Base-by-base conservation (phyloP, 1,140 invertebrate species). In the Neotoxoptera formosana region DNA sequence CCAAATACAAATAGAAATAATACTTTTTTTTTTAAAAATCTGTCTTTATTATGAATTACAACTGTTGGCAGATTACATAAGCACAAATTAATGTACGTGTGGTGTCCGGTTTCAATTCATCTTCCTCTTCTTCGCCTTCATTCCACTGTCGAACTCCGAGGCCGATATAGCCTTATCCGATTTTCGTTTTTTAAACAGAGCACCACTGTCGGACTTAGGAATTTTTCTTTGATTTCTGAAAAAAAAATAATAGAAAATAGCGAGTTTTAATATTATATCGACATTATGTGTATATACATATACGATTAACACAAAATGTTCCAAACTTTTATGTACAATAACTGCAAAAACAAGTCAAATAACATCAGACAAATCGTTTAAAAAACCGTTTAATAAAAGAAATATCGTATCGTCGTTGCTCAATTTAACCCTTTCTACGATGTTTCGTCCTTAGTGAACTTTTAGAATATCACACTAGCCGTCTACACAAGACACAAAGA, bases 101-200 rank as follows among this genome's bases (percentile, higher is more conserved):
- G 9, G 34, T 17, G 14, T 34, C 87, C 34, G 41, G 17, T 53
- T 30, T 67, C 34, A 93, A 93, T 93, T 93, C 91, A 93, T 93
- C 84, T 93, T 93, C 34, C 91, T 51, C 41, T 53, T 93, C 25
- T 93, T 93, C 30, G 81, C n/a, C 25, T 93, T 93, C 76, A 93
- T 53, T 83, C 91, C 91, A 48, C 91, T 93, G 36, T 93, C 91
- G 48, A 93, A 93, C 48, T 93, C 91, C 4, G 91, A 93, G 36
- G 91, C 25, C n/a, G 76, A 84, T 56, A 47, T 36, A 11, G n/a
- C 8, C 30, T 51, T 83, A 23, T 93, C 91, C 0, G 76, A 86
- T 51, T 93, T 93, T 41, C 81, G 76, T 84, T 93, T 93, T 25
- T 93, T 93, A 53, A 93, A 93, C 91, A 93, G 36, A 1, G 91